phyloP scores from a whole-genome alignment of 2,888 invertebrate genomes.

The Ectropis crepuscularia region DNA sequence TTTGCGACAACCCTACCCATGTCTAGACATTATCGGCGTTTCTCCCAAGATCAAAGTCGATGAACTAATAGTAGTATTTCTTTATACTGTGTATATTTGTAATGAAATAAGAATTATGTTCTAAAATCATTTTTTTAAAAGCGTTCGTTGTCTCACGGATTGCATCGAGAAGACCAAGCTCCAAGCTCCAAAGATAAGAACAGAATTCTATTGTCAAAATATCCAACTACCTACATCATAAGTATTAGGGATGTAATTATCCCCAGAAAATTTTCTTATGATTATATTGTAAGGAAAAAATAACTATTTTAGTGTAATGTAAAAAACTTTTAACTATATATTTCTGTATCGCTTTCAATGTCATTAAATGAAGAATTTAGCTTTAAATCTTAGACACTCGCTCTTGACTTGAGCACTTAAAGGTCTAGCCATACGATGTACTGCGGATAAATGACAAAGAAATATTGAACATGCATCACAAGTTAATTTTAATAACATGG shows the following conservation, averaged over 20 bases:
- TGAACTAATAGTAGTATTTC: no score
- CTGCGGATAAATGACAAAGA: background rate
- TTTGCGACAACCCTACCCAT: no score
- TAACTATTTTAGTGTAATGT: conserved; percentile 74
- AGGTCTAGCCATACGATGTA: background rate
- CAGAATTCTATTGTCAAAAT: conserved; percentile 40
- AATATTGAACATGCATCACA: background rate
- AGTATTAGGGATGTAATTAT: conserved; percentile 47
- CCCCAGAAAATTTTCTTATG: conserved; percentile 79
- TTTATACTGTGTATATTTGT: no score
- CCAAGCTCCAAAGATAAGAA: background rate
- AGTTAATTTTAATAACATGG: no score
- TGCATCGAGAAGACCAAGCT: background rate
- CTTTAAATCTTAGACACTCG: conserved; percentile 45
- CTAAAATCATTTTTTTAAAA: no score
- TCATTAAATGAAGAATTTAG: conserved; percentile 55
- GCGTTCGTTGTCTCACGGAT: no score
- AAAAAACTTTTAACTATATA: conserved; percentile 70
- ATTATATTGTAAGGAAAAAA: conserved; percentile 79
- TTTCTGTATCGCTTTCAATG: conserved; percentile 81
- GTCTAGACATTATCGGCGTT: no score
- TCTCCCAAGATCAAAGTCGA: no score
- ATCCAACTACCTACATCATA: conserved; percentile 46
- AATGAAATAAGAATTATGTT: no score
- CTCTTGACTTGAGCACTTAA: conserved; percentile 44